These are phyloP conservation scores for Sebastes aleutianus DNA, from an alignment of 2,797 vertebrate species.

Conservation along the genomic window DNA sequence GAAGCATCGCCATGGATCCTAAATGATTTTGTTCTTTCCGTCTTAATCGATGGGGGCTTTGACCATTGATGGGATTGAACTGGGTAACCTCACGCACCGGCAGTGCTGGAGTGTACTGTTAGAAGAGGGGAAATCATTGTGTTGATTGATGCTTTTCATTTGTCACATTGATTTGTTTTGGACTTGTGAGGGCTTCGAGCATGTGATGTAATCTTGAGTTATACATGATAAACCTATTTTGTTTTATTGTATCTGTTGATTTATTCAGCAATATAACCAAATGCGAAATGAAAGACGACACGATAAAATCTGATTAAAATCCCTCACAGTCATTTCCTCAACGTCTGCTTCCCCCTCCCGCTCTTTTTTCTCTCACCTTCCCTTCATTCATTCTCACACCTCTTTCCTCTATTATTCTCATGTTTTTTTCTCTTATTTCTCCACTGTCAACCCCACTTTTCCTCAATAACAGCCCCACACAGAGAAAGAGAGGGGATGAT, in stretches of 20 bases:
- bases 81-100: constrained; percentile 41
- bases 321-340: background rate
- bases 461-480: constrained; percentile 29
- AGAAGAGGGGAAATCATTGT: constrained; percentile 43
- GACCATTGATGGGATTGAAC: constrained; percentile 55
- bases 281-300: constrained; percentile 1
- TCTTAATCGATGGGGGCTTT: constrained; percentile 26
- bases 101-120: constrained; percentile 28
- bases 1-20: constrained; percentile 31
- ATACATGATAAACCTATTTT: constrained; percentile 9
- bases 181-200: constrained; percentile 6
- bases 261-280: background rate
- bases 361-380: constrained; percentile 21
- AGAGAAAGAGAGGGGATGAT: constrained; percentile 27
- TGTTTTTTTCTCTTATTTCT: constrained; percentile 20
- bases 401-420: constrained; percentile 6
- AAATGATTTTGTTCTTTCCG: constrained; percentile 44
- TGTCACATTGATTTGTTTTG: constrained; percentile 56
- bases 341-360: background rate
- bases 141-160: constrained; percentile 67
- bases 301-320: background rate
- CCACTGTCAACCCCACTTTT: constrained; percentile 28
- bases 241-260: background rate
- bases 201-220: constrained; percentile 32
- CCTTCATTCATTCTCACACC: constrained; percentile 8